A percentile compares a stretch with the other conserved stretches of the same genome.
Evolutionary conservation across 2,113 vertebrate genomes (phyloP).

Genomic region (Oenanthe oenanthe): DNA sequence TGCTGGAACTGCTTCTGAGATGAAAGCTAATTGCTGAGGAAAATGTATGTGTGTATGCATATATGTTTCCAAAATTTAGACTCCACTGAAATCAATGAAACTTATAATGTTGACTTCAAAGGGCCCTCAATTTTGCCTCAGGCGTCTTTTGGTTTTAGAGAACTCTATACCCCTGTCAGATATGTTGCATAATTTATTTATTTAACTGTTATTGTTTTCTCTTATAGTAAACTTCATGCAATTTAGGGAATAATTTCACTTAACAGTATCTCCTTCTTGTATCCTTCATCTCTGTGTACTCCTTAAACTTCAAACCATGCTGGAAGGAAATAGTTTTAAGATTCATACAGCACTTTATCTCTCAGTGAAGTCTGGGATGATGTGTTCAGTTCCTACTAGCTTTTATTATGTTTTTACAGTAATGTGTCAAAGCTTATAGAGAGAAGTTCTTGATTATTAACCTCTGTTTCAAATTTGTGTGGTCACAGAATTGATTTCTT

Average conservation of each 20-base stretch:
- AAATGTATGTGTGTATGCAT: background rate
- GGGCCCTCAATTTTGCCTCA: rapidly evolving
- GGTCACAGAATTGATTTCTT: background rate
- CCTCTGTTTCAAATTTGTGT: background rate
- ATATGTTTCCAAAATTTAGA: background rate
- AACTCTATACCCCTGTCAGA: background rate
- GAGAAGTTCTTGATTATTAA: background rate
- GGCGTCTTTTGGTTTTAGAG: background rate
- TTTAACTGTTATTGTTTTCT: background rate
- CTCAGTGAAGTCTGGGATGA: background rate
- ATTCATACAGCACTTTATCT: background rate
- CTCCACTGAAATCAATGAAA: background rate
- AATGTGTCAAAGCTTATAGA: background rate
- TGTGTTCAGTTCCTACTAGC: background rate
- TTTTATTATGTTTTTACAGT: background rate
- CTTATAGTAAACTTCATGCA: background rate
- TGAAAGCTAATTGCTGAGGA: background rate
- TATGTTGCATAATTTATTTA: background rate
- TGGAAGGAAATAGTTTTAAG: background rate
- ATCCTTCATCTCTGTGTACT: background rate
- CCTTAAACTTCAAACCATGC: background rate
- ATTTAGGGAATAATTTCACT: background rate
- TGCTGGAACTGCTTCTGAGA: background rate
- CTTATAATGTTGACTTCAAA: background rate
- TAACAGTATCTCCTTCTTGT: background rate